Evolutionary conservation across 2,113 vertebrate genomes (phyloP).

Genomic region (Physeter macrocephalus): DNA sequence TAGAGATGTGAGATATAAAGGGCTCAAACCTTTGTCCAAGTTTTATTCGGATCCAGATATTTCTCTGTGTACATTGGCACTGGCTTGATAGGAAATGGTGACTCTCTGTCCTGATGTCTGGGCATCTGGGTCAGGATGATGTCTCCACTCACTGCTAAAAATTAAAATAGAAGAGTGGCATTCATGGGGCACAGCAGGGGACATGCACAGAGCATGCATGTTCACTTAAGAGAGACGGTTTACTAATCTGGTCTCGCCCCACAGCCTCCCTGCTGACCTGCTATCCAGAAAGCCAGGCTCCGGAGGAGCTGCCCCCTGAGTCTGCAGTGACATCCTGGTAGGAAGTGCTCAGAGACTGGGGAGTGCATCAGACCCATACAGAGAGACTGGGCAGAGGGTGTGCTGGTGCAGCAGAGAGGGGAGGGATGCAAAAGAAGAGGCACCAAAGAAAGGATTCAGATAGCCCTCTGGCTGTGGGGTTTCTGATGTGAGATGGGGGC

Average conservation of each 20-base stretch:
- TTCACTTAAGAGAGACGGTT: neutral
- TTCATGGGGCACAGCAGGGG: neutral
- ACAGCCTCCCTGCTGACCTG: neutral
- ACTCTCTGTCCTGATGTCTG: neutral
- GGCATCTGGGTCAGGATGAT: neutral
- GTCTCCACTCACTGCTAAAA: neutral
- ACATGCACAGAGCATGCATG: accelerated
- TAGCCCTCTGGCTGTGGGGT: neutral
- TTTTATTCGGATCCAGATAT: neutral
- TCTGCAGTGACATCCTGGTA: neutral
- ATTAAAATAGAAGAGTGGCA: neutral
- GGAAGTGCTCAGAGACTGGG: neutral
- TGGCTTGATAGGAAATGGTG: neutral
- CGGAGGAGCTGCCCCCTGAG: neutral
- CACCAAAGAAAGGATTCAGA: neutral
- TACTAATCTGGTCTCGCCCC: neutral
- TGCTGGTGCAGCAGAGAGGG: neutral
- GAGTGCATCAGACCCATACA: neutral
- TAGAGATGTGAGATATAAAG: neutral
- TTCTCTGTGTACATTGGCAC: neutral
- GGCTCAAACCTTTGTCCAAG: neutral
- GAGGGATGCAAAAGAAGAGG: neutral
- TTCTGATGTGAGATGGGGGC: neutral
- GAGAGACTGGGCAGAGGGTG: neutral
- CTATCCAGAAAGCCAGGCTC: neutral